A percentile compares a stretch with the other conserved stretches of the same genome.
Evolutionary conservation across 2,888 invertebrate genomes (phyloP).

Genomic region (Carcina quercana): DNA sequence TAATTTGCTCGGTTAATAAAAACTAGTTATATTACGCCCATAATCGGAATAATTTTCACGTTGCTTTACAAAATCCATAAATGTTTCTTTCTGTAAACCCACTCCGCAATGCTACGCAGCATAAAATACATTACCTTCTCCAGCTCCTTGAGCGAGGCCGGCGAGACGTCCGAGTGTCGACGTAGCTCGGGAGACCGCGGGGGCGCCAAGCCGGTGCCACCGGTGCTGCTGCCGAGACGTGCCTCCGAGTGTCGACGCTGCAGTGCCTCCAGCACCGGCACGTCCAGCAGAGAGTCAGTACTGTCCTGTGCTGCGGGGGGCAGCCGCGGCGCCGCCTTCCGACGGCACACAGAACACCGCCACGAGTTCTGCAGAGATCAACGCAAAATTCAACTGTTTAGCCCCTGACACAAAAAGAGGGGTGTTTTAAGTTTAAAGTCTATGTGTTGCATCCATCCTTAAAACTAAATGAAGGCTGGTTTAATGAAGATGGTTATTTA

Average conservation of each 20-base stretch:
- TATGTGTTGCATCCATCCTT: no score
- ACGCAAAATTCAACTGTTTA: no score
- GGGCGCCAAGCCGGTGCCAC: slow-evolving; percentile 81
- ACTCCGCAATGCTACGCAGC: no score
- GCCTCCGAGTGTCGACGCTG: slow-evolving; percentile 88
- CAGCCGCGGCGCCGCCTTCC: slow-evolving; percentile 85
- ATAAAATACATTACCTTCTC: slow-evolving; percentile 88
- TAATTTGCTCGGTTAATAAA: no score
- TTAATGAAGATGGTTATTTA: no score
- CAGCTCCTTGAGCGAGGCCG: slow-evolving; percentile 90
- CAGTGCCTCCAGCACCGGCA: slow-evolving; percentile 85
- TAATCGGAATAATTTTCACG: no score
- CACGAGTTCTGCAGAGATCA: slow-evolving; percentile 85
- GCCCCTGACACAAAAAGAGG: no score
- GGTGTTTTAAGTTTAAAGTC: no score
- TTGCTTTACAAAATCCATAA: no score
- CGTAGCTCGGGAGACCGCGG: slow-evolving; percentile 88
- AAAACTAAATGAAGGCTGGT: no score
- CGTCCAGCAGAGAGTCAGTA: slow-evolving; percentile 87
- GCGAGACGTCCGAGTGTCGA: slow-evolving; percentile 90
- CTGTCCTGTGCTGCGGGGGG: slow-evolving; percentile 86
- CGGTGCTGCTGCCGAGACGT: slow-evolving; percentile 66
- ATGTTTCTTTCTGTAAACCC: no score
- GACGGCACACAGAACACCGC: slow-evolving; percentile 92
- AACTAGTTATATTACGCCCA: no score